A percentile compares a stretch with the other conserved stretches of the same genome.
These are phyloP conservation scores for Ceratotherium simum DNA, from an alignment of 2,113 vertebrate genomes.

Conservation along the genomic window DNA sequence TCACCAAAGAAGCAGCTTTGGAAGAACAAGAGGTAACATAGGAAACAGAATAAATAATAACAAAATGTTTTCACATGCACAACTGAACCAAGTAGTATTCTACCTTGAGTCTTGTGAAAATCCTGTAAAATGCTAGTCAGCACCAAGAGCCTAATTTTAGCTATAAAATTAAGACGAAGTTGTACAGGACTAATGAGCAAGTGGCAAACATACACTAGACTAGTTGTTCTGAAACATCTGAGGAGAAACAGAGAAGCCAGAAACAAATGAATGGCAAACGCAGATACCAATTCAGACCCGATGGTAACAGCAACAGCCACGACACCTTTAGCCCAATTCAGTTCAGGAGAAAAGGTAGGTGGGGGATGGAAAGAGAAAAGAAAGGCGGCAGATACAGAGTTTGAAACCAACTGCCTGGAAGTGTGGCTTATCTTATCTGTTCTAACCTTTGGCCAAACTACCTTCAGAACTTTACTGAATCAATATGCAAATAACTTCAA, in stretches of 20 bases:
- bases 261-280: not conserved
- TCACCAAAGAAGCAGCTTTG: not conserved
- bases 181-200: not conserved
- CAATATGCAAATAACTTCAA: not conserved
- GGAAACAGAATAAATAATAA: not conserved
- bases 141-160: not conserved
- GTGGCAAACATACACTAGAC: not conserved
- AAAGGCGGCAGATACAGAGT: not conserved
- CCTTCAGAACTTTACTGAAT: not conserved
- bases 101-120: not conserved
- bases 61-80: not conserved
- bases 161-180: not conserved
- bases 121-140: not conserved
- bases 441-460: not conserved
- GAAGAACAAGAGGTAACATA: not conserved
- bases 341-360: not conserved
- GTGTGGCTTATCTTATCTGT: not conserved
- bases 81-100: not conserved
- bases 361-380: not conserved
- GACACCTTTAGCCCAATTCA: not conserved
- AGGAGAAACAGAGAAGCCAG: slow-evolving; percentile 23
- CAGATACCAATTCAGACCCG: not conserved
- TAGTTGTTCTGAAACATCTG: slow-evolving; percentile 57
- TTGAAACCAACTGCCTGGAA: not conserved
- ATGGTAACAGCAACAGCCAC: not conserved